phyloP scores from a whole-genome alignment of 2,113 vertebrate genomes.

The Colossoma macropomum region DNA sequence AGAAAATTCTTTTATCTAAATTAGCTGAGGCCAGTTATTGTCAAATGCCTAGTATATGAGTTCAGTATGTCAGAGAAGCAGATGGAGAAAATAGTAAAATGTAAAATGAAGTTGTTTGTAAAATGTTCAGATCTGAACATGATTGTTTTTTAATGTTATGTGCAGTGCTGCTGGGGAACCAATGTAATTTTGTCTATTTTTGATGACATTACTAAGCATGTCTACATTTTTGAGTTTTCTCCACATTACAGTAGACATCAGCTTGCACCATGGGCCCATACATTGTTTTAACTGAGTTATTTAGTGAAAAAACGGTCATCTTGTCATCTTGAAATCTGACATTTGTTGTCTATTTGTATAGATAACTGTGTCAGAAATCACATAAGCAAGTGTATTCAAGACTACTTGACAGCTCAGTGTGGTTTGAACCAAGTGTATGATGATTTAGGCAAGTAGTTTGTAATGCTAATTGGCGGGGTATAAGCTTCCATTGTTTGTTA shows the following conservation, averaged over 20 bases:
- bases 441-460: too few species aligned
- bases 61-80: not conserved
- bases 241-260: too few species aligned
- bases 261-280: too few species aligned
- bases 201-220: too few species aligned
- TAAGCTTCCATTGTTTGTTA: not conserved
- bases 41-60: not conserved
- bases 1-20: not conserved
- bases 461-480: too few species aligned
- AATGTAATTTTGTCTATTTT: too few species aligned
- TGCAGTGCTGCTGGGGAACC: too few species aligned
- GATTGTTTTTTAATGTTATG: too few species aligned
- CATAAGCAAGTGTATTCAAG: not conserved
- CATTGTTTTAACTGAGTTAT: too few species aligned
- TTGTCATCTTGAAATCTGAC: not conserved
- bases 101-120: not conserved
- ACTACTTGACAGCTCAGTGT: not conserved
- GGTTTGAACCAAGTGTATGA: not conserved
- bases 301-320: too few species aligned
- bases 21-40: constrained; percentile 11
- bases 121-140: not conserved
- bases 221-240: too few species aligned
- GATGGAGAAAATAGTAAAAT: not conserved
- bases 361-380: not conserved
- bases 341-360: not conserved